These are phyloP conservation scores for Zalophus californianus DNA, from an alignment of 2,797 vertebrate genomes.

Conservation along the genomic window DNA sequence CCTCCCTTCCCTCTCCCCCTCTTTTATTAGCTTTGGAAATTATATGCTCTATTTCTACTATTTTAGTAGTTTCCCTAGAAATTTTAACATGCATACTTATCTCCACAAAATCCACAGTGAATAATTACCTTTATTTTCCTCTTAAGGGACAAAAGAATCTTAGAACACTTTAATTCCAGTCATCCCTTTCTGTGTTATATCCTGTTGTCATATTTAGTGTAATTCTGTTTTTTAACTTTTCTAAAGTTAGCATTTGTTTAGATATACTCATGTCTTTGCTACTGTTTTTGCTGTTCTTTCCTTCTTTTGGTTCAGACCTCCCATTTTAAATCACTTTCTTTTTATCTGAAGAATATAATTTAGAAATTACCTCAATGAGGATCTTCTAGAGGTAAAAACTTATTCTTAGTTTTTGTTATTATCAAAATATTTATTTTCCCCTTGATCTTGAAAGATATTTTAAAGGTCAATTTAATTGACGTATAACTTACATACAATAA, in stretches of 20 bases:
- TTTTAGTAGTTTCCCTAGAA: constrained; percentile 38
- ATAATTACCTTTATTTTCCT: not conserved
- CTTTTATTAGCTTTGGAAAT: not conserved
- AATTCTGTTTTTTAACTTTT: constrained; percentile 15
- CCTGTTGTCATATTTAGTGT: not conserved
- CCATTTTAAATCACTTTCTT: not conserved
- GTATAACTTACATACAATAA: not conserved
- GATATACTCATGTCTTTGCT: not conserved
- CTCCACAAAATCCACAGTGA: not conserved
- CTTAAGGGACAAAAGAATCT: not conserved
- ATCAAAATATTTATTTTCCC: not conserved
- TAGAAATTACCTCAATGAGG: not conserved
- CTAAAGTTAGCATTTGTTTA: not conserved
- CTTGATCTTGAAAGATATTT: not conserved
- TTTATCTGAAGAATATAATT: not conserved
- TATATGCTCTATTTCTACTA: not conserved
- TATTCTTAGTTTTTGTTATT: not conserved
- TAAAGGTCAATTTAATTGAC: not conserved
- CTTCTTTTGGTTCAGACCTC: not conserved
- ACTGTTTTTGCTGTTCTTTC: not conserved
- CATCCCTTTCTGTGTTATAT: not conserved
- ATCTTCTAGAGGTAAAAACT: not conserved
- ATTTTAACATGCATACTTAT: constrained; percentile 3
- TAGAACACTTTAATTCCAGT: not conserved
- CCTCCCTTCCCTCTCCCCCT: not conserved